These are phyloP conservation scores for Chromis chromis DNA, from an alignment of 2,797 vertebrate genomes.

Conservation along the genomic window DNA sequence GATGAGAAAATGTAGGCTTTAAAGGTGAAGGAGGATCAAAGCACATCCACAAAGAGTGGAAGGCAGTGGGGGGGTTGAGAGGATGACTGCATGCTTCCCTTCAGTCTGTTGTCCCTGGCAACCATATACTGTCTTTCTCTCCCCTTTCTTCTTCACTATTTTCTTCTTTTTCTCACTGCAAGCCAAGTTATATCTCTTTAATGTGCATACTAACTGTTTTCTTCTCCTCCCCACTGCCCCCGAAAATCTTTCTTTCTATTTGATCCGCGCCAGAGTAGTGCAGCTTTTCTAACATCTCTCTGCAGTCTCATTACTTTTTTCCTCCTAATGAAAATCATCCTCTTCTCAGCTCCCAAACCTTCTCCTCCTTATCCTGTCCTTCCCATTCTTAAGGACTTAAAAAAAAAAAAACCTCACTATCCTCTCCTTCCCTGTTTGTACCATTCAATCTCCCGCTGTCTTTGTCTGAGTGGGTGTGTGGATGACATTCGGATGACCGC, in stretches of 20 bases:
- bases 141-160: not conserved
- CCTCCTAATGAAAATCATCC: constrained; percentile 28
- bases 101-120: constrained; percentile 52
- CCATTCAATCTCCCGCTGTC: constrained; percentile 22
- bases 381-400: not conserved
- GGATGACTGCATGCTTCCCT: constrained; percentile 40
- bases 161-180: not conserved
- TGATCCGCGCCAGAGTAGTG: constrained; percentile 29
- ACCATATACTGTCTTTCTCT: constrained; percentile 14
- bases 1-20: constrained; percentile 30
- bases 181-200: constrained; percentile 34
- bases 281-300: constrained; percentile 10
- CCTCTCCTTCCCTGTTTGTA: not conserved
- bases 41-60: constrained; percentile 31
- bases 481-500: constrained; percentile 46
- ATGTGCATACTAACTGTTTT: constrained; percentile 13
- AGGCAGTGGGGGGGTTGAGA: constrained; percentile 4
- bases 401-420: not conserved
- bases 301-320: constrained; percentile 16
- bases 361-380: not conserved
- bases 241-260: constrained; percentile 14
- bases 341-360: constrained; percentile 9
- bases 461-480: constrained; percentile 38
- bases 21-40: constrained; percentile 62
- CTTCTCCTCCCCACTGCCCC: constrained; percentile 18